Conservation (phyloP, 1,140 invertebrate species). For the Zeugodacus cucurbitae region DNA sequence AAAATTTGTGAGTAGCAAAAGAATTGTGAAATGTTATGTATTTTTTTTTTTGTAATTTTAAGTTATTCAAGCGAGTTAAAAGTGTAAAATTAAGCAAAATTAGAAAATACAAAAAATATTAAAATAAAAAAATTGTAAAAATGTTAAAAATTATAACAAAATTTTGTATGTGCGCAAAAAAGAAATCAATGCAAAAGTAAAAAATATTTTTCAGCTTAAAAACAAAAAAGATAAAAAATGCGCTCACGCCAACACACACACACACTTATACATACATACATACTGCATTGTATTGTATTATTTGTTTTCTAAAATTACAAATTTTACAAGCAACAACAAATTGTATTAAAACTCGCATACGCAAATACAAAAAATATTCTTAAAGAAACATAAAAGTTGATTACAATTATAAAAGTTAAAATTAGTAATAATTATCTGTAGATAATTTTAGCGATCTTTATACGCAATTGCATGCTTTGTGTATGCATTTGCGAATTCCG, state of each 20-base stretch:
- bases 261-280: background rate
- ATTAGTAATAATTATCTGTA: too few relatives aligned
- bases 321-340: background rate
- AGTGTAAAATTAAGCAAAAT: background rate
- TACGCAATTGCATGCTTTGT: background rate
- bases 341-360: background rate
- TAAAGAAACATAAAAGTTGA: background rate
- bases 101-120: background rate
- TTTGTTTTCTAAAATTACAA: background rate
- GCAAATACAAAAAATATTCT: background rate
- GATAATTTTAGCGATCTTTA: background rate
- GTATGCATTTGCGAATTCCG: background rate
- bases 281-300: background rate
- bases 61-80: background rate
- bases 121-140: background rate
- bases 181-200: background rate
- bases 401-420: too few relatives aligned
- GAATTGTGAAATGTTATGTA: background rate
- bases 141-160: background rate
- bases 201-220: background rate
- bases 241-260: background rate
- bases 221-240: background rate
- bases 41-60: constrained; percentile 25
- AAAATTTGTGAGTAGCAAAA: background rate
- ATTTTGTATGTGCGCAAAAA: background rate